Evolutionary conservation across 2,888 invertebrate species (phyloP).

Genomic region (Tenthredo notha): DNA sequence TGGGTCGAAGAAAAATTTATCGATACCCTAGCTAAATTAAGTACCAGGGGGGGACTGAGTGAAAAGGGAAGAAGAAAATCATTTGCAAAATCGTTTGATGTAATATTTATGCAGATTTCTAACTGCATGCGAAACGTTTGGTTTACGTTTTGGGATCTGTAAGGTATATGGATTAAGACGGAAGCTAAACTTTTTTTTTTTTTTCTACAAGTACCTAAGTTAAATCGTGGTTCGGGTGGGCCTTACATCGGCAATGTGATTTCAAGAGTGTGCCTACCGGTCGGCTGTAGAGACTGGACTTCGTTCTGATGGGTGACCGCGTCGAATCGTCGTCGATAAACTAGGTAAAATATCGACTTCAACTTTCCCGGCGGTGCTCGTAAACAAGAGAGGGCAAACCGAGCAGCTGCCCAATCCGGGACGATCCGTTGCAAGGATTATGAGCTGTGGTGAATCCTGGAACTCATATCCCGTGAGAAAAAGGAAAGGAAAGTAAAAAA

Average conservation of each 20-base stretch:
- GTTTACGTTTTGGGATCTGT: not conserved
- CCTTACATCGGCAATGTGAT: not conserved
- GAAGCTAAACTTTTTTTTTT: not conserved
- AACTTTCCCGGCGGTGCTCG: constrained; percentile 56
- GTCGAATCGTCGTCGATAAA: constrained; percentile 59
- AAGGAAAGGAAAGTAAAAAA: not conserved
- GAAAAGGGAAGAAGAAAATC: not conserved
- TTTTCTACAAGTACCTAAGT: constrained; percentile 7
- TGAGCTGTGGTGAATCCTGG: constrained; percentile 54
- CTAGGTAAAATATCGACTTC: constrained; percentile 58
- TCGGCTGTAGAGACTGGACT: constrained; percentile 5
- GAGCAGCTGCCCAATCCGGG: constrained; percentile 35
- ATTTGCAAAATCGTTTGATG: not conserved
- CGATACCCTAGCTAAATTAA: not conserved
- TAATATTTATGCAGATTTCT: not conserved
- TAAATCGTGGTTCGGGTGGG: not conserved
- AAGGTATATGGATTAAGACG: not conserved
- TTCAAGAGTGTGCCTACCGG: constrained; percentile 30
- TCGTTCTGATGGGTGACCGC: constrained; percentile 52
- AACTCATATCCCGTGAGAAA: constrained; percentile 19
- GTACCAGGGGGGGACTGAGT: not conserved
- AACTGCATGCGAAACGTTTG: not conserved
- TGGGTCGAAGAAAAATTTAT: not conserved
- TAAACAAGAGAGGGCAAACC: constrained; percentile 52
- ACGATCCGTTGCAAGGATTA: constrained; percentile 50